Evolutionary conservation across 2,888 invertebrate genomes (phyloP).

Genomic region (Nysson spinosus): DNA sequence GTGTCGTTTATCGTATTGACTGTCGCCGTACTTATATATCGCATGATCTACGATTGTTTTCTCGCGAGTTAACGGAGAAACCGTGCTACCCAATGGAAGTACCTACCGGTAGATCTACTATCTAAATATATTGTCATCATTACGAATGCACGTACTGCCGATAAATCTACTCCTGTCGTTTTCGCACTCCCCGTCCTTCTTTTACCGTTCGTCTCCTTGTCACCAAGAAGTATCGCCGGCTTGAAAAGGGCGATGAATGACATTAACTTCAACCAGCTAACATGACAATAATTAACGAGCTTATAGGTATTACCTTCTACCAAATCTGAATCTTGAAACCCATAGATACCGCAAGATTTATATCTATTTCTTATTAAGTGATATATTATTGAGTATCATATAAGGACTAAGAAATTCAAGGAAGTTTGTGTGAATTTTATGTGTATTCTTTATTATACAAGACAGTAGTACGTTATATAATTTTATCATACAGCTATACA

Average conservation of each 20-base stretch:
- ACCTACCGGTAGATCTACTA: conserved; percentile 34
- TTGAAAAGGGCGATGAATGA: conserved; percentile 26
- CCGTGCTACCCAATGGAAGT: conserved; percentile 9
- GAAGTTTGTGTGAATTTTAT: too few species aligned
- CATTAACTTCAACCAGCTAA: conserved; percentile 41
- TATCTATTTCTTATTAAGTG: too few species aligned
- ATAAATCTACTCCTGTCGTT: conserved; percentile 48
- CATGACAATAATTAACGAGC: conserved; percentile 47
- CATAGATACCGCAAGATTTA: not conserved
- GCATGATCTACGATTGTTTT: conserved; percentile 1
- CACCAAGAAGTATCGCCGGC: conserved; percentile 10
- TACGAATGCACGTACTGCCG: conserved; percentile 21
- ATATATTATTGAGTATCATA: too few species aligned
- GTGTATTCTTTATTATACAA: too few species aligned
- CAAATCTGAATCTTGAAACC: conserved; percentile 15
- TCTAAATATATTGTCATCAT: conserved; percentile 44
- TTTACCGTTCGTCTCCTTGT: conserved; percentile 19
- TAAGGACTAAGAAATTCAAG: too few species aligned
- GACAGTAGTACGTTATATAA: too few species aligned
- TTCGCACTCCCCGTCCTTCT: conserved; percentile 35
- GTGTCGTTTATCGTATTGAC: not conserved
- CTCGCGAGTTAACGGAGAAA: not conserved
- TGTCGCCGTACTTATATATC: too few species aligned
- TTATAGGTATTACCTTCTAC: conserved; percentile 21
- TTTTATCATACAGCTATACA: conserved; percentile 33